Conservation (phyloP, 2,797 vertebrate genomes). For the Gymnocypris eckloni region DNA sequence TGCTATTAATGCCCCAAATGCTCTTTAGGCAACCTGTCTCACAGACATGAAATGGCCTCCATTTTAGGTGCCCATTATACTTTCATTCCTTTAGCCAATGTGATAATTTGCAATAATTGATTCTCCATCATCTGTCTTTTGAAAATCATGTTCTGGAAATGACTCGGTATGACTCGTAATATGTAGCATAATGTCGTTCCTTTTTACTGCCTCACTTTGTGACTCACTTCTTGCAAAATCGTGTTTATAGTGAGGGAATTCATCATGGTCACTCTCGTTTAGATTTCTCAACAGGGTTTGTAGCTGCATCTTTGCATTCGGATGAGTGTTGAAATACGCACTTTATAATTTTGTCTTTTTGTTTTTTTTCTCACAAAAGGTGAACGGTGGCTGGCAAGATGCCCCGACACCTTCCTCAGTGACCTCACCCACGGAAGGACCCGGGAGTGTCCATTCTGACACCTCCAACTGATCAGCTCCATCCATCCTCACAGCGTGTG, state of each 20-base stretch:
- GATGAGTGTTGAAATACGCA: background rate
- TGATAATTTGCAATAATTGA: slow-evolving; percentile 89
- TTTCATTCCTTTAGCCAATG: slow-evolving; percentile 79
- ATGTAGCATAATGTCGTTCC: slow-evolving; percentile 64
- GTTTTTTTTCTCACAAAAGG: slow-evolving; percentile 74
- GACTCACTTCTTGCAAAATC: slow-evolving; percentile 20
- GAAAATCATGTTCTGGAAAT: slow-evolving; percentile 71
- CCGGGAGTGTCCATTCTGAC: slow-evolving; percentile 98
- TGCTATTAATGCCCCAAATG: slow-evolving; percentile 96
- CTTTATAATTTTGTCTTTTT: background rate
- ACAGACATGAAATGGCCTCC: slow-evolving; percentile 82
- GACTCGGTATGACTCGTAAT: slow-evolving; percentile 67
- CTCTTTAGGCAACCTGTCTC: slow-evolving; percentile 94
- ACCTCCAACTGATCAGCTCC: slow-evolving; percentile 97
- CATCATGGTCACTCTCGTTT: background rate
- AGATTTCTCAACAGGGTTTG: background rate
- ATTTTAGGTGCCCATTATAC: slow-evolving; percentile 83
- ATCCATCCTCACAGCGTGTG: slow-evolving; percentile 70
- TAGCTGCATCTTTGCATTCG: background rate
- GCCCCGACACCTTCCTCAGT: slow-evolving; percentile 98
- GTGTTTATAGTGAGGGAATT: slow-evolving; percentile 38
- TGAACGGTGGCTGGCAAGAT: slow-evolving; percentile 99
- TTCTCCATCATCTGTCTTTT: slow-evolving; percentile 83
- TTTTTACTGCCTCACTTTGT: slow-evolving; percentile 61
- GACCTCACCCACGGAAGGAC: slow-evolving; percentile 99